Conservation (phyloP, 2,888 invertebrate genomes). For the Dolichomitus sp. region DNA sequence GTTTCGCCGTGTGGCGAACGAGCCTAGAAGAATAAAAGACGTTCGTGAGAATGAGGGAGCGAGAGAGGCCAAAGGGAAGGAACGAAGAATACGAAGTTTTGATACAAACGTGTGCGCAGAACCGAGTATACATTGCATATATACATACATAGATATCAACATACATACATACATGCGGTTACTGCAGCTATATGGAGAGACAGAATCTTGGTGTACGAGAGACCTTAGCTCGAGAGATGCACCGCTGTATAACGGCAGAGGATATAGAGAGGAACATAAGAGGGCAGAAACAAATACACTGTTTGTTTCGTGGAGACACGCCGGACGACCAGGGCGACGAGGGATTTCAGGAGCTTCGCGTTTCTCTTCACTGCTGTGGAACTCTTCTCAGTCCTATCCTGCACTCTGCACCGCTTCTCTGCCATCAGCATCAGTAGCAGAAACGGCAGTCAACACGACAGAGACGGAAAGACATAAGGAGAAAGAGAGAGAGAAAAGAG, state of each 20-base stretch:
- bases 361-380: constrained; percentile 54
- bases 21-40: constrained; percentile 53
- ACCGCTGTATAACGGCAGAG: constrained; percentile 40
- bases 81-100: constrained; percentile 16
- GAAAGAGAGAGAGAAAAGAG: constrained; percentile 29
- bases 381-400: constrained; percentile 49
- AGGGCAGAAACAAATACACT: constrained; percentile 63
- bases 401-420: constrained; percentile 15
- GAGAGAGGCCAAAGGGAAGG: constrained; percentile 18
- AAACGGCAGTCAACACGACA: constrained; percentile 52
- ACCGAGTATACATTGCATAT: neutral
- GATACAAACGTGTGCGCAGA: neutral
- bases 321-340: constrained; percentile 37
- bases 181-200: constrained; percentile 5
- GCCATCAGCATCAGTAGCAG: constrained; percentile 61
- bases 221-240: constrained; percentile 15
- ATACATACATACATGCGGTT: neutral
- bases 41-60: constrained; percentile 63
- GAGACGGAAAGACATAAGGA: constrained; percentile 33
- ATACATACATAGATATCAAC: neutral
- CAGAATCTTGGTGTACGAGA: constrained; percentile 1
- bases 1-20: constrained; percentile 37
- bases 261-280: constrained; percentile 11
- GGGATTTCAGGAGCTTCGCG: constrained; percentile 63
- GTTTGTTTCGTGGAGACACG: constrained; percentile 63